Evolutionary conservation across 2,888 invertebrate genomes (phyloP).

Genomic region (Luperina nickerlii): DNA sequence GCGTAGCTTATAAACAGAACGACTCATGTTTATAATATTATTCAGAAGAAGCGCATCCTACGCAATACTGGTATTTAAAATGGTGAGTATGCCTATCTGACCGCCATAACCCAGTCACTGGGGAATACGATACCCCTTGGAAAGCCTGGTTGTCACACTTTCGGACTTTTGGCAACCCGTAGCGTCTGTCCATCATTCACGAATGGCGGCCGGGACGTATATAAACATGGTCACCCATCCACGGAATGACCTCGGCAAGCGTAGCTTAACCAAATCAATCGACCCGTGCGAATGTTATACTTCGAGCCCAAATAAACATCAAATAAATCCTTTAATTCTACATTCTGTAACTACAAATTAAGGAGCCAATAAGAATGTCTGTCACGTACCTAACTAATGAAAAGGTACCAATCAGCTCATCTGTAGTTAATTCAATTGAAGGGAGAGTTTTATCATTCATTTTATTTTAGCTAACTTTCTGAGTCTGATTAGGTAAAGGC

Average conservation of each 20-base stretch:
- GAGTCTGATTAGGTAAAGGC: not conserved
- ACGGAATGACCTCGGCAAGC: not conserved
- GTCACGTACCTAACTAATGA: constrained; percentile 38
- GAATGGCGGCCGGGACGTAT: not conserved
- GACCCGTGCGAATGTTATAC: not conserved
- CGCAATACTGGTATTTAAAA: too few species aligned
- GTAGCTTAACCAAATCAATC: not conserved
- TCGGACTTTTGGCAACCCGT: not conserved
- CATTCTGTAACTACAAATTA: not conserved
- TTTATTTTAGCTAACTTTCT: not conserved
- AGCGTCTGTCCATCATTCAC: not conserved
- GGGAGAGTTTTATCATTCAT: not conserved
- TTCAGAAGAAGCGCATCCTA: too few species aligned
- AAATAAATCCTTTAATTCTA: constrained; percentile 21
- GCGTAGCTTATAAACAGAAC: not conserved
- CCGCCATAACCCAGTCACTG: too few species aligned
- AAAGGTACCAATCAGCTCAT: constrained; percentile 17
- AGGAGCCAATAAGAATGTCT: not conserved
- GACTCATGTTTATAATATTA: too few species aligned
- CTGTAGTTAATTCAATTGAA: constrained; percentile 37
- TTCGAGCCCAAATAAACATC: not conserved
- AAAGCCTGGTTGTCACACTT: not conserved
- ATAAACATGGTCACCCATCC: not conserved
- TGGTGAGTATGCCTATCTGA: not conserved
- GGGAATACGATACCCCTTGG: not conserved